Evolutionary conservation across 2,888 invertebrate species (phyloP), one percentile per base, ranked within the genome.

Genomic region (Vanessa cardui): DNA sequence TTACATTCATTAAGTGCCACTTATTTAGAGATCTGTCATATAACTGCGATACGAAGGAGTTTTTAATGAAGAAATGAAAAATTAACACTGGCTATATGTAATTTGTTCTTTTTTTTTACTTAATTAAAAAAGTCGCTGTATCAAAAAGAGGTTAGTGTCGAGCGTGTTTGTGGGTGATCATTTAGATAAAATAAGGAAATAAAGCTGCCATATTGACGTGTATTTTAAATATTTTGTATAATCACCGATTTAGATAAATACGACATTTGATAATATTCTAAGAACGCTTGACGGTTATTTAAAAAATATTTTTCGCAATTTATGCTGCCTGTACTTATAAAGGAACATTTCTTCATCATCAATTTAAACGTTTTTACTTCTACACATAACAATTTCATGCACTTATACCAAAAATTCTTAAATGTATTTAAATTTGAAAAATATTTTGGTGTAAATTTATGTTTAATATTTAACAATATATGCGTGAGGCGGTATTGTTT

Each of bases 161-260:
- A 39, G 65, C 20, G 52, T 64, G 62, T 69, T 54, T 68, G 62
- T 62, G 66, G 46, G 61, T 61, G 59, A 58, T 69, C 60, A 54
- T 56, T 52, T 62, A 69, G 45, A 66, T 72, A 64, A 68, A 70
- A 67, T 73, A 72, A 73, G 70, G 45, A 70, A 74, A 70, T 66
- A 71, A 74, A 72, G 73, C 73, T 74, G 74, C 69, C 70, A 74
- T 75, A 73, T 54, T 66, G 70, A 70, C 71, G 50, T 60, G 31
- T 77, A 81, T 76, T 77, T 79, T 75, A 77, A 78, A 77, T 77
- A 49, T 66, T 58, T 67, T 64, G 44, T 71, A 62, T 39, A 26
- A 50, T 59, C 58, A 68, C 56, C 59, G 46, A 56, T 59, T 60
- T 65, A 68, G 59, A 62, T 61, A 58, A 64, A 61, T 58, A 56